These are phyloP conservation scores for Atta colombica DNA, from an alignment of 1,140 invertebrate species.

Conservation along the genomic window DNA sequence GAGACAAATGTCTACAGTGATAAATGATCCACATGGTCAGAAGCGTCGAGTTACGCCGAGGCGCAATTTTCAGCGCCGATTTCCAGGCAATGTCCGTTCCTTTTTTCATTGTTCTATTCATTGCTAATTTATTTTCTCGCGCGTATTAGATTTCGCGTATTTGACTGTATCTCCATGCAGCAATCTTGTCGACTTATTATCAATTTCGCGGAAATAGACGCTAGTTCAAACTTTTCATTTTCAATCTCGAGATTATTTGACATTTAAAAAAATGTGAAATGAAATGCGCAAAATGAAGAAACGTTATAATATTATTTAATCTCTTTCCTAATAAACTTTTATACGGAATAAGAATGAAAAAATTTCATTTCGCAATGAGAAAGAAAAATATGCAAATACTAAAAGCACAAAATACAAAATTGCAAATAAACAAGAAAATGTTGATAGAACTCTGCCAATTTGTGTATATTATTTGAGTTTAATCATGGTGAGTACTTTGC, in stretches of 20 bases:
- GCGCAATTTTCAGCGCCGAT: slow-evolving; percentile 4
- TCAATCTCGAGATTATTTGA: not conserved
- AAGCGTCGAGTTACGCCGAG: not conserved
- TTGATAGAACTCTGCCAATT: not conserved
- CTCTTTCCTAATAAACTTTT: not conserved
- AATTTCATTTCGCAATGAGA: not conserved
- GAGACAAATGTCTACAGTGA: slow-evolving; percentile 51
- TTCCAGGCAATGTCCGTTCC: slow-evolving; percentile 19
- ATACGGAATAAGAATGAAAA: not conserved
- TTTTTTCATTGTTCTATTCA: slow-evolving; percentile 41
- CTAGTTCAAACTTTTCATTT: not conserved
- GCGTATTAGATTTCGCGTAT: not conserved
- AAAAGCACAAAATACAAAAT: not conserved
- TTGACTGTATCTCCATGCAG: not conserved
- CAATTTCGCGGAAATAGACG: not conserved
- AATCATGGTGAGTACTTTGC: slow-evolving; percentile 20
- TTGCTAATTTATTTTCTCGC: slow-evolving; percentile 3
- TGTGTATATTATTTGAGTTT: not conserved
- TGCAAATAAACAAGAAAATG: not conserved
- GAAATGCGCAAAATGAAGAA: not conserved
- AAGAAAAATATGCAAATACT: not conserved
- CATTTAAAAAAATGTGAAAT: not conserved
- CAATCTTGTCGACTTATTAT: not conserved
- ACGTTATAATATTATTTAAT: not conserved
- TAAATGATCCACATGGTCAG: slow-evolving; percentile 53